Evolutionary conservation across 2,888 invertebrate genomes (phyloP).

Genomic region (Trissolcus brochymenae): DNA sequence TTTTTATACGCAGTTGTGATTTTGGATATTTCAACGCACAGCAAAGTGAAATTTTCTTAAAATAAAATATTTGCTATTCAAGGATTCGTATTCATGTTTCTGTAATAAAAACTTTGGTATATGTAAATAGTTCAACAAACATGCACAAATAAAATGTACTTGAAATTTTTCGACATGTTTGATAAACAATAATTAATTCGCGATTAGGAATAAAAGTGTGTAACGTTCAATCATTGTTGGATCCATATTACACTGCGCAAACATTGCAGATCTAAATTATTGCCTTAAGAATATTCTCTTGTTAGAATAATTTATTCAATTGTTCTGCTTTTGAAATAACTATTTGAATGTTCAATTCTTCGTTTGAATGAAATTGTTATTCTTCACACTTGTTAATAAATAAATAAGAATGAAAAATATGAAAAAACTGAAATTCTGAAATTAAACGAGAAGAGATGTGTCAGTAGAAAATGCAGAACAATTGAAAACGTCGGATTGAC

Average conservation of each 20-base stretch:
- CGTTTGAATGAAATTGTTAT: neutral
- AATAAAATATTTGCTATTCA: neutral
- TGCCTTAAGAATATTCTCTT: constrained; percentile 28
- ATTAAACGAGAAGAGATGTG: too few relatives aligned
- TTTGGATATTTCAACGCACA: neutral
- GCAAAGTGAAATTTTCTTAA: neutral
- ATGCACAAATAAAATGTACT: constrained; percentile 2
- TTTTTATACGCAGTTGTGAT: constrained; percentile 15
- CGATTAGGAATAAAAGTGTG: neutral
- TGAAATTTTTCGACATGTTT: neutral
- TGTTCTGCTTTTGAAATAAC: constrained; percentile 13
- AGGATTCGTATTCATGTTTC: neutral
- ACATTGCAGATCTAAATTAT: constrained; percentile 37
- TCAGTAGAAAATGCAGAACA: constrained; percentile 7
- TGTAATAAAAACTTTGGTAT: neutral
- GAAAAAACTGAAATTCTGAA: neutral
- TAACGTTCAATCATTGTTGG: neutral
- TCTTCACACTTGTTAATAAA: neutral
- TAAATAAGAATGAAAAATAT: neutral
- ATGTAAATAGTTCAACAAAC: neutral
- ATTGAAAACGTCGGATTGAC: constrained; percentile 12
- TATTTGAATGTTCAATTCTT: neutral
- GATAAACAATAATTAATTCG: too few relatives aligned
- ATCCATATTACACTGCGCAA: constrained; percentile 20
- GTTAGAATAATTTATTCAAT: constrained; percentile 15